A percentile compares a stretch with the other conserved stretches of the same genome.
phyloP scores from a whole-genome alignment of 1,140 invertebrate species.

The Brachionus asplanchnoidis region DNA sequence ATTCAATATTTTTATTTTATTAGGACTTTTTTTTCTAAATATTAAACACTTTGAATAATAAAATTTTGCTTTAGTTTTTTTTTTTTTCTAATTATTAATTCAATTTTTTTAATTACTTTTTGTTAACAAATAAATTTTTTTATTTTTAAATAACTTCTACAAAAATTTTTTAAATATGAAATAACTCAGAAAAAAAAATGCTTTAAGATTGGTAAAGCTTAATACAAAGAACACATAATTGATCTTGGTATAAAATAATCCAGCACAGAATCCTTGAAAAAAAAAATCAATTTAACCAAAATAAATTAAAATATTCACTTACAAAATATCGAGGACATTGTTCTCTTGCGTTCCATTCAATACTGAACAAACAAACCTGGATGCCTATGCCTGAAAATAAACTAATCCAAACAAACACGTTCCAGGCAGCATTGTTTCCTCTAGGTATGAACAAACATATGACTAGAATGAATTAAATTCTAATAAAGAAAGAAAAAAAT shows the following conservation, averaged over 20 bases:
- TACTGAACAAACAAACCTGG: conserved; percentile 70
- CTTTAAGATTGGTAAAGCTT: background rate
- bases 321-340: conserved; percentile 65
- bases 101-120: background rate
- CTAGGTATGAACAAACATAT: conserved; percentile 36
- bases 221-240: background rate
- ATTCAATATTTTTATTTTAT: background rate
- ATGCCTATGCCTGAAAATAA: conserved; percentile 72
- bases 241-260: conserved; percentile 28
- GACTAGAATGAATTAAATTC: conserved; percentile 53
- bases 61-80: background rate
- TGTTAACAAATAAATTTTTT: background rate
- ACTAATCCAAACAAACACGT: conserved; percentile 74
- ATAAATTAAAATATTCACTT: background rate
- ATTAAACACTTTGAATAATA: background rate
- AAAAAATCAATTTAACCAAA: background rate
- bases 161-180: background rate
- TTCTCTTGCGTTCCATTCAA: conserved; percentile 75
- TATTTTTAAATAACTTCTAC: background rate
- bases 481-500: conserved; percentile 39
- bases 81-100: no score
- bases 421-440: conserved; percentile 61
- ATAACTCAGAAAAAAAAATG: background rate
- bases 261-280: background rate
- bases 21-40: background rate